Evolutionary conservation across 92 coral and sea anemone genomes (phyloP).

Genomic region (Zoanthus sociatus): DNA sequence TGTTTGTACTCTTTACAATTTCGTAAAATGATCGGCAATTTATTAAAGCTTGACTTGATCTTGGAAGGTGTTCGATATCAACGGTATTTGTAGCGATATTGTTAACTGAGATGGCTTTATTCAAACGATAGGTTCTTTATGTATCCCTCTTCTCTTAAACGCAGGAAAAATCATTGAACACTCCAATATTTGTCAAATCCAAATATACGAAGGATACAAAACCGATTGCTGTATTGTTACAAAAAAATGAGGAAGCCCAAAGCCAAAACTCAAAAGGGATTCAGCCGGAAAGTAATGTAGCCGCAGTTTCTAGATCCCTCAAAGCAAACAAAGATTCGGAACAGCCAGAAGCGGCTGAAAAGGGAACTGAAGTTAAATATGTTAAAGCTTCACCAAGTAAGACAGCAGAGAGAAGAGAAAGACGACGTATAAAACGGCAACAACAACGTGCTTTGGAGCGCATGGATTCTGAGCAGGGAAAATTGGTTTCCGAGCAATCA

Average conservation of each 20-base stretch:
- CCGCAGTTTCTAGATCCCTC: not conserved
- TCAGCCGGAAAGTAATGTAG: not conserved
- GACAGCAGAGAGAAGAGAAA: slow-evolving; percentile 14
- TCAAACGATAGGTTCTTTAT: not conserved
- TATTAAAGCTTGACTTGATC: too few species aligned
- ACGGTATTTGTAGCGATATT: too few species aligned
- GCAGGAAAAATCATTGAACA: not conserved
- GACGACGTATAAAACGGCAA: slow-evolving; percentile 17
- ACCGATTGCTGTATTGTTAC: not conserved
- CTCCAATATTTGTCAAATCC: not conserved
- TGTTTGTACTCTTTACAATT: too few species aligned
- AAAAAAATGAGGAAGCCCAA: not conserved
- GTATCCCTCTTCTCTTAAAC: not conserved
- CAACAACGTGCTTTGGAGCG: slow-evolving; percentile 25
- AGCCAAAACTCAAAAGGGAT: not conserved
- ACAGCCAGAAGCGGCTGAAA: not conserved
- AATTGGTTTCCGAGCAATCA: not conserved
- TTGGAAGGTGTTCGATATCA: too few species aligned
- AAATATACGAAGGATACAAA: not conserved
- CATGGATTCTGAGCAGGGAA: slow-evolving; percentile 4
- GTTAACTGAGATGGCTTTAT: not conserved
- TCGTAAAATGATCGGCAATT: too few species aligned
- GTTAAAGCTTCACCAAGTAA: not conserved
- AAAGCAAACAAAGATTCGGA: not conserved
- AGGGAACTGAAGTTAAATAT: not conserved